Evolutionary conservation across 2,113 vertebrate genomes (phyloP), one percentile per base, ranked within the genome.

Genomic region (Ariopsis seemanni): DNA sequence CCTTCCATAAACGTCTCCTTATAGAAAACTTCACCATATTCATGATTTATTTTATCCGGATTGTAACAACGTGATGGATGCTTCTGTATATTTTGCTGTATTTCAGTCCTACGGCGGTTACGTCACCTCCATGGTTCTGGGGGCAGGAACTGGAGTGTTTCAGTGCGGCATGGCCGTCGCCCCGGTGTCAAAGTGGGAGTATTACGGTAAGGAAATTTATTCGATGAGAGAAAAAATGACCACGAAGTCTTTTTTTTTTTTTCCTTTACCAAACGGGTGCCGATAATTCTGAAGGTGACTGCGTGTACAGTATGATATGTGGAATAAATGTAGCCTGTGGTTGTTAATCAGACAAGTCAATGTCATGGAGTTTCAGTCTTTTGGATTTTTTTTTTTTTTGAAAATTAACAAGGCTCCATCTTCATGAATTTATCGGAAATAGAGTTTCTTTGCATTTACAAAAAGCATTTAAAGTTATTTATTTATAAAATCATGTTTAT

Each of bases 91-190:
- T 4, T 74, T 20, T 50, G 30, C 74, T 91, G 1, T 95, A 89
- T 93, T 91, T 89, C 95, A 99, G 99, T 99, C 99, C 74, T 99
- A 99, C 67, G 99, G 99, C 74, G 99, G 99, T 69, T 99, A 99
- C 8, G 97, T 98, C 85, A 96, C 97, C 25, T 99, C 99, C 4
- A 99, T 99, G 99, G 98, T 93, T 57, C 90, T 99, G 91, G 99
- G 99, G 91, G 94, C 97, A 30, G 97, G 96, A 87, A 99, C 97
- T 89, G 95, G 94, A 8, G 94, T 98, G 63, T 99, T 99, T 95
- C 97, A 96, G 93, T 99, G 98, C 89, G 99, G 99, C 89, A 99
- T 99, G 93, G 97, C 99, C 0, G 97, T 99, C 77, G 98, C 98
- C 17, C 98, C 98, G 0, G 97, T 99, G 72, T 97, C 98, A 81